Evolutionary conservation across 2,113 vertebrate species (phyloP).

Genomic region (Vidua chalybeata): DNA sequence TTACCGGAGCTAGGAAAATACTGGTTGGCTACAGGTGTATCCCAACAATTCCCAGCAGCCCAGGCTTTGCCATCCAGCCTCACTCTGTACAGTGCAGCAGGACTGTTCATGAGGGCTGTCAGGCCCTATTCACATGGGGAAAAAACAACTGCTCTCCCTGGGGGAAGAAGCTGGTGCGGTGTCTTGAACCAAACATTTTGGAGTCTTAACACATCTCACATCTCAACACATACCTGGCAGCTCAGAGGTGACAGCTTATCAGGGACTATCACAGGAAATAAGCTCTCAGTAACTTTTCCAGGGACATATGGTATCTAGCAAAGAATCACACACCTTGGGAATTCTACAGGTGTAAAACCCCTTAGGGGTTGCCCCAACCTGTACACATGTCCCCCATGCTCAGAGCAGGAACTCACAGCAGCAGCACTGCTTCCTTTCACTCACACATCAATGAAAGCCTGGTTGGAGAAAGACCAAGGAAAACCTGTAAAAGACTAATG

Average conservation of each 20-base stretch:
- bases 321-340: neutral
- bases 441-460: neutral
- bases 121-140: neutral
- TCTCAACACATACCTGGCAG: no score
- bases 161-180: neutral
- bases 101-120: neutral
- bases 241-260: neutral
- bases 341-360: neutral
- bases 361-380: neutral
- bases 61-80: neutral
- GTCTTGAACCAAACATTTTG: neutral
- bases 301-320: neutral
- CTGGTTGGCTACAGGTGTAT: rapidly evolving
- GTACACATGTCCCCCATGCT: rapidly evolving
- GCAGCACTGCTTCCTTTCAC: neutral
- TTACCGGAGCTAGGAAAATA: neutral
- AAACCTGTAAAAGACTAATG: neutral
- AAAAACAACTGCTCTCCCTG: neutral
- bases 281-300: neutral
- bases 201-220: neutral
- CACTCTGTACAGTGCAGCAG: neutral
- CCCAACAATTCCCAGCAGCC: neutral
- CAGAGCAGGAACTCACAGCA: neutral
- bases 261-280: neutral
- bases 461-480: neutral